Evolutionary conservation across 2,797 vertebrate species (phyloP).

Genomic region (Cheirogaleus major): DNA sequence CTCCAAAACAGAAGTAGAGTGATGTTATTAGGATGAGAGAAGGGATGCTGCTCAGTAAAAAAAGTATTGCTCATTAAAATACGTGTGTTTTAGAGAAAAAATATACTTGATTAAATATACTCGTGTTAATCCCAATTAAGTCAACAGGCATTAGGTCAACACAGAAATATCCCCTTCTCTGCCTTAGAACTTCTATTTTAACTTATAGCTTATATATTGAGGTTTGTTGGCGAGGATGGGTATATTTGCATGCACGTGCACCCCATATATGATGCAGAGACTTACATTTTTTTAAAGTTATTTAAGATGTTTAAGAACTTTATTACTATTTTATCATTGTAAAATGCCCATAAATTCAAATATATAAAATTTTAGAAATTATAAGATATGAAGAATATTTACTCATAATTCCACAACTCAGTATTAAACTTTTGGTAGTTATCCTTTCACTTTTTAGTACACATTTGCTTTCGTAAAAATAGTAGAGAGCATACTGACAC

Average conservation of each 20-base stretch:
- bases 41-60: background rate
- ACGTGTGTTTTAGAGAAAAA: background rate
- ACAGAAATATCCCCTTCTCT: background rate
- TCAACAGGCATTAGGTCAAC: background rate
- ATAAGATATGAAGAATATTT: background rate
- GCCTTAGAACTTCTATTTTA: background rate
- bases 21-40: background rate
- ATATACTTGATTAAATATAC: background rate
- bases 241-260: background rate
- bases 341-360: background rate
- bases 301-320: background rate
- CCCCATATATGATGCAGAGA: background rate
- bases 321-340: background rate
- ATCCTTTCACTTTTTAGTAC: background rate
- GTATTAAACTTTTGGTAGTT: background rate
- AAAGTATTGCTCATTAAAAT: background rate
- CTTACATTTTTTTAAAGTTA: background rate
- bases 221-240: background rate
- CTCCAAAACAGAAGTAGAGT: background rate
- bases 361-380: background rate
- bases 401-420: background rate
- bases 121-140: background rate
- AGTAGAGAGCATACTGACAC: background rate
- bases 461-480: background rate
- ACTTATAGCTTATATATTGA: background rate